A percentile compares a stretch with the other conserved stretches of the same genome.
These are phyloP conservation scores for Agrochola macilenta DNA, from an alignment of 2,888 invertebrate genomes.

Conservation along the genomic window DNA sequence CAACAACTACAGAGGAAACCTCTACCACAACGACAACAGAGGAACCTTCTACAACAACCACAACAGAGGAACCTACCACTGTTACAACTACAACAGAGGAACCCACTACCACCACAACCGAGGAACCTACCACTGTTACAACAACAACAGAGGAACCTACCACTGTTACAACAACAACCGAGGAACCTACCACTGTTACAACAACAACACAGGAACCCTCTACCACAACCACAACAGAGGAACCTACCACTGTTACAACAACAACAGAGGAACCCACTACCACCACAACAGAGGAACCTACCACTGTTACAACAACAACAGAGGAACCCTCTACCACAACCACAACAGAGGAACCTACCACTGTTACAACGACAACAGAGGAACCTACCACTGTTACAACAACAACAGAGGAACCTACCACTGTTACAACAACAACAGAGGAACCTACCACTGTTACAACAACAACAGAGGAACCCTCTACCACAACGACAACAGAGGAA, in stretches of 20 bases:
- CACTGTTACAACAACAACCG: slow-evolving; percentile 10
- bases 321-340: slow-evolving; percentile 15
- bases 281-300: neutral
- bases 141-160: slow-evolving; percentile 13
- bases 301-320: neutral
- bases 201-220: slow-evolving; percentile 22
- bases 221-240: slow-evolving; percentile 5
- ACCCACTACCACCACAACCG: neutral
- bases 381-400: neutral
- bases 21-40: neutral
- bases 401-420: slow-evolving; percentile 8
- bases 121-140: slow-evolving; percentile 14
- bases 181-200: slow-evolving; percentile 15
- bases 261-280: slow-evolving; percentile 36
- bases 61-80: slow-evolving; percentile 15
- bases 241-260: neutral
- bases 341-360: neutral
- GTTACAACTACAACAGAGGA: neutral
- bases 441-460: neutral
- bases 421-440: neutral
- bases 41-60: neutral
- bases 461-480: neutral
- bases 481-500: neutral
- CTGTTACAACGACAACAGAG: slow-evolving; percentile 12
- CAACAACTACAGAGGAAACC: neutral